Evolutionary conservation across 2,113 vertebrate species (phyloP), one percentile per base, ranked within the genome.

Genomic region (Synodontis membranacea): DNA sequence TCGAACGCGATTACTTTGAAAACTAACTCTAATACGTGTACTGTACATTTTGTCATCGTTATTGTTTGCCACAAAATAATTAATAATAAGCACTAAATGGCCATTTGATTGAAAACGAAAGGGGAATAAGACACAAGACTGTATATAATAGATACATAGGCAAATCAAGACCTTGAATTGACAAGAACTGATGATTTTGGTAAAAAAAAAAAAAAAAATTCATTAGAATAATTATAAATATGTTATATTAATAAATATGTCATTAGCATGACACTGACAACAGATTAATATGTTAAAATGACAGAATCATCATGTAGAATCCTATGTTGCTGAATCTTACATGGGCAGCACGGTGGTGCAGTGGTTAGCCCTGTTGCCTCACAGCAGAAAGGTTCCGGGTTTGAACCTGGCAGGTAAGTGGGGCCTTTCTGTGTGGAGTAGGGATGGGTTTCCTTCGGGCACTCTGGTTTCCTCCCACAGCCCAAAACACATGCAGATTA

Each of bases 231-330:
- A n/a, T n/a, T n/a, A n/a, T n/a, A n/a, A n/a, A n/a, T n/a, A n/a
- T n/a, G n/a, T 44, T 74, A 44, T 10, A 25, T 4, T 46, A 28
- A 28, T 14, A 75, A 28, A 46, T 74, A 70, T 11, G 42, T 74
- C 28, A 42, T 15, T 28, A 5, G 39, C 42, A 46, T 74, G 42
- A 46, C 21, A 12, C 10, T 74, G 37, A 25, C n/a, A n/a, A n/a
- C n/a, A n/a, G n/a, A n/a, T n/a, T 15, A 48, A 76, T 50, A 76
- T 74, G 10, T 74, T 44, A 25, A 74, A 76, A 76, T 48, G 74
- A 31, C 74, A 50, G 28, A 46, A 46, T 10, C 23, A 21, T 72
- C 15, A 37, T 15, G 37, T 19, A 19, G 62, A 70, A 70, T 19
- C 37, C 23, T 39, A 37, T 8, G 3, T 34, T 37, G 6, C 34